Base-by-base conservation (phyloP, 2,888 invertebrate species). In the Taenaris catops region DNA sequence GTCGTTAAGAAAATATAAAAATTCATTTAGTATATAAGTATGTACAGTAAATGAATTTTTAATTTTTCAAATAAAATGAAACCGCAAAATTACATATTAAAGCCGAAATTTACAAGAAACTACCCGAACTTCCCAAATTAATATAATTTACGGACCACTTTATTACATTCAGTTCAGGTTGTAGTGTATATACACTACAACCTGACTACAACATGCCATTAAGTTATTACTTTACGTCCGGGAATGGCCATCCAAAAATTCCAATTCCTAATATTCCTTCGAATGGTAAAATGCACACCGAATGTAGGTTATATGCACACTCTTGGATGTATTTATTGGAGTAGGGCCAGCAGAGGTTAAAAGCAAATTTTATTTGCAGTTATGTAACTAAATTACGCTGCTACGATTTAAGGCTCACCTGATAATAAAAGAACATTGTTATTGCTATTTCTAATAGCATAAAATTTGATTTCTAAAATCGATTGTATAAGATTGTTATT, bases 241-340 rank as follows among this genome's bases (percentile, higher is more conserved):
- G 17, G 9, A 31, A 23, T 23, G 31, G 20, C 31, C 21, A 10
- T 31, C 31, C 23, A 16, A 31, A n/a, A 31, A 23, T 16, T 23
- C 23, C 14, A 31, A 20, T 23, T 23, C 31, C 31, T 31, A 31
- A 31, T 31, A 31, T 14, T 23, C 21, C 31, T 31, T 16, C 31
- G 9, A 31, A 23, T 31, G 9, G 20, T 29, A 7, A 31, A 23
- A 31, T 23, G 31, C 23, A 16, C 4, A 14, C 16, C 8, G 23
- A 31, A 31, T 31, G 12, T 16, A 8, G 31, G 31, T 16, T 23
- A 23, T 23, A 23, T 7, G 10, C 1, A 21, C 8, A 16, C 23
- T 21, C 16, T 23, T 31, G 21, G n/a, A 23, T 23, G 23, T 23
- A 31, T 31, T 31, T 31, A 31, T 31, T 31, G 31, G 31, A 31